Conservation (phyloP, 2,888 invertebrate species). For the Epirrita christyi region DNA sequence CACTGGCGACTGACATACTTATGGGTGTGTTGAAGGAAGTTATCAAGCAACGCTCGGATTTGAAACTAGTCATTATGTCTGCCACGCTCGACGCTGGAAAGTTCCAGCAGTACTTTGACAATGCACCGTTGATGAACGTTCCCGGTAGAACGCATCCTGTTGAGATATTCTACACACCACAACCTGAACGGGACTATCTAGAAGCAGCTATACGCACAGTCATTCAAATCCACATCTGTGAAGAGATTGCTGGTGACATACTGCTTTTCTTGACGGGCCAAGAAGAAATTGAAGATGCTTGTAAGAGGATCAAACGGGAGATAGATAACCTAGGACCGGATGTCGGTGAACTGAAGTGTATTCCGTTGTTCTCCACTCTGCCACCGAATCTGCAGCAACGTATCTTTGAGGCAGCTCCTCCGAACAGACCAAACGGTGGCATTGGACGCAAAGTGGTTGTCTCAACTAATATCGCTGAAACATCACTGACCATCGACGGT, state of each 20-base stretch:
- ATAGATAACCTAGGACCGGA: constrained; percentile 97
- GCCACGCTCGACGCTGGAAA: constrained; percentile 99
- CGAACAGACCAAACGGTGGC: constrained; percentile 94
- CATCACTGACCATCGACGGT: constrained; percentile 99
- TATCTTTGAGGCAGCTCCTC: constrained; percentile 98
- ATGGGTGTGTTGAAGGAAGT: constrained; percentile 99
- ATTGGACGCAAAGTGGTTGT: constrained; percentile 97
- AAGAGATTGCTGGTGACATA: constrained; percentile 96
- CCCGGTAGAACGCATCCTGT: constrained; percentile 88
- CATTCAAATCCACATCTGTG: constrained; percentile 97
- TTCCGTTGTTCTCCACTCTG: constrained; percentile 98
- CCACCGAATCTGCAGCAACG: constrained; percentile 98
- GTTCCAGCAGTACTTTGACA: constrained; percentile 99
- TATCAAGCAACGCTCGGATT: constrained; percentile 94
- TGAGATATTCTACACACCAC: constrained; percentile 98
- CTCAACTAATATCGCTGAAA: constrained; percentile 99
- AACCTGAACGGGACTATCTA: constrained; percentile 97
- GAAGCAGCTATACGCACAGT: constrained; percentile 99
- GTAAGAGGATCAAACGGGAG: constrained; percentile 98
- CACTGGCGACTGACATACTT: constrained; percentile 98
- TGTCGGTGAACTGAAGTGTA: constrained; percentile 98
- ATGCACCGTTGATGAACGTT: constrained; percentile 99
- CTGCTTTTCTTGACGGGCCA: constrained; percentile 93
- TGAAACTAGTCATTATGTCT: constrained; percentile 99
- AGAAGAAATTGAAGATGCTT: constrained; percentile 99